Base-by-base conservation (phyloP, 2,113 vertebrate genomes). In the Menidia beryllina region DNA sequence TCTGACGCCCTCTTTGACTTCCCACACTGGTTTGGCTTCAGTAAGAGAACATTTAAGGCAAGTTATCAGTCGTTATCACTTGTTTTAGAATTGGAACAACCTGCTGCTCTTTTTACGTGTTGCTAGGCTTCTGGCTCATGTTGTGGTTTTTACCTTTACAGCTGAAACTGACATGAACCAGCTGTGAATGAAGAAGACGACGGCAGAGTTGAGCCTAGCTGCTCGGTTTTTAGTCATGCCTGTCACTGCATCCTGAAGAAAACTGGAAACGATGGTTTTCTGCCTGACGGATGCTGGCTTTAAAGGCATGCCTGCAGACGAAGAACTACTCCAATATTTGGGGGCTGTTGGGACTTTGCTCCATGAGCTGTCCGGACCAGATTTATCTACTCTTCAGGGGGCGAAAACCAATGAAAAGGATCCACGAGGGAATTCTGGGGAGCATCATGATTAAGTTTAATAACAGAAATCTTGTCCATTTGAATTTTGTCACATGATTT, bases 1-100 rank as follows among this genome's bases (percentile, higher is more conserved):
- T 88, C 91, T 0, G 89, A 92, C 1, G 89, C 89, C 20, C 82
- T 92, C 3, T 93, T 92, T 55, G 92, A 93, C 74, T 86, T 92
- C 73, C 72, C 89, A 2, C 69, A 86, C 71, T 91, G 88, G 90
- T 81, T 92, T 25, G 91, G 93, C 26, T 85, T 82, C 59, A 93
- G 92, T 71, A 91, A 85, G 27, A 85, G 91, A 34, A 55, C 25
- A 14, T 89, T 93, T 47, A 70, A 79, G 77, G 88, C 88, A 24
- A 19, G 0, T 51, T 19, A 0, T 4, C 6, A 19, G 2, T 0
- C 24, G 1, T 41, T 52, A 9, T n/a, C 25, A 4, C n/a, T n/a
- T n/a, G n/a, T 24, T 10, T 34, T 4, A 24, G 30, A 3, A 17
- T 2, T 30, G 13, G 6, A 3, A 43, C 24, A 12, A 57, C 26